These are phyloP conservation scores for Spatulosminthurus flaviceps DNA, from an alignment of 2,888 invertebrate genomes.

Conservation along the genomic window DNA sequence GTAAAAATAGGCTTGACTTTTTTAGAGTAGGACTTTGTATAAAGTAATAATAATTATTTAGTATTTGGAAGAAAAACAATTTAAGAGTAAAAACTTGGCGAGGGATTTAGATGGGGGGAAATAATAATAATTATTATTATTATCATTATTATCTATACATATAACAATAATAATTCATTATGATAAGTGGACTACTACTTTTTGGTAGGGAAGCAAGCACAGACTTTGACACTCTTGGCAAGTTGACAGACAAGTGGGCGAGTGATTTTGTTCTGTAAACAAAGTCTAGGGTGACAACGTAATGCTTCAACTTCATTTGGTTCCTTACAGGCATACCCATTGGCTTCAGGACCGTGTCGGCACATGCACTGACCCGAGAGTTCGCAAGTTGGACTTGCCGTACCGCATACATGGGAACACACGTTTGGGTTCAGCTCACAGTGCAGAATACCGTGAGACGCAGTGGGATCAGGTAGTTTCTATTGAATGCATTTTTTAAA, in stretches of 20 bases:
- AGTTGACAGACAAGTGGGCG: slow-evolving; percentile 15
- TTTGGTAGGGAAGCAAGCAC: slow-evolving; percentile 30
- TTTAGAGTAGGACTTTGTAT: too few species aligned
- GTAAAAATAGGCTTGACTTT: too few species aligned
- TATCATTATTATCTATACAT: too few species aligned
- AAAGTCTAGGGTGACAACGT: slow-evolving; percentile 13
- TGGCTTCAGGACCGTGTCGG: background rate
- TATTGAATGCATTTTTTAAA: too few species aligned
- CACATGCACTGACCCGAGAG: slow-evolving; percentile 32
- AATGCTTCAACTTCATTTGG: background rate
- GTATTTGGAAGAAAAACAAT: too few species aligned
- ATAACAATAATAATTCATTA: too few species aligned
- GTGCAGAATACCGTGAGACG: slow-evolving; percentile 19
- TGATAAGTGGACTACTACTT: background rate
- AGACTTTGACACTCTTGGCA: slow-evolving; percentile 21
- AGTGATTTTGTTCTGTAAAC: background rate
- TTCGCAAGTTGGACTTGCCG: slow-evolving; percentile 20
- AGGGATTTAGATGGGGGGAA: too few species aligned
- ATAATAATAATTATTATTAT: too few species aligned
- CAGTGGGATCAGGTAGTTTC: background rate
- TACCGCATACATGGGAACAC: background rate
- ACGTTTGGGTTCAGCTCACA: slow-evolving; percentile 26
- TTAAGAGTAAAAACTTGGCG: too few species aligned
- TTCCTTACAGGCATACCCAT: background rate
- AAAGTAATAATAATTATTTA: too few species aligned